Evolutionary conservation across 2,797 vertebrate genomes (phyloP), one percentile per base, ranked within the genome.

Genomic region (Heteromormyrus szaboi): DNA sequence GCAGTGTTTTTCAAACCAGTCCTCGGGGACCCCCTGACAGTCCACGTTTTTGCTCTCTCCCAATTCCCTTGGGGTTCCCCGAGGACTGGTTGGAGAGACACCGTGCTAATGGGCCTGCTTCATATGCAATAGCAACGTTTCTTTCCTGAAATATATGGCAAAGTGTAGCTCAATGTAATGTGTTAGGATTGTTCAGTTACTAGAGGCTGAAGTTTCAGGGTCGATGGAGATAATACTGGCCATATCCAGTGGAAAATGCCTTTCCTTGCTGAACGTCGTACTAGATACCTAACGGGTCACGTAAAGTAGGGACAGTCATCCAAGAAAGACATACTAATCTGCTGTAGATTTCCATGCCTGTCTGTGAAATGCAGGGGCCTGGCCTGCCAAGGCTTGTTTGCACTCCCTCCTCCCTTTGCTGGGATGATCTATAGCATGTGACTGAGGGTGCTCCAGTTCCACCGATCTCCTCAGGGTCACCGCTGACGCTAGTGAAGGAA

Each of bases 351-450:
- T 93, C 91, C 22, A 91, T 88, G 89, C 92, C 91, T 92, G 89
- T 91, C 90, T 89, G 83, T 25, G 92, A 87, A 48, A 91, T 91
- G 87, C 90, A 89, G 92, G 90, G 90, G 90, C 92, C 93, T 93
- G 92, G 90, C 93, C 89, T 90, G 90, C 90, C 93, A 93, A 93
- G 94, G 94, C 94, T 91, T 89, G 51, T 91, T 87, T 53, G 89
- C 85, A 79, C 87, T 88, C 50, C 29, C 88, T 46, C 88, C 88
- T 46, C 29, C 86, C 81, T 62, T 53, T 88, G 46, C 87, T 87
- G 86, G 83, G 88, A 91, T 89, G 88, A 88, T 88, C 72, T 89
- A 86, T 86, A 90, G 50, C 72, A 59, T 89, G 85, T 86, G 89
- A 90, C 54, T 54, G 65, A 68, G 44, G 68, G 59, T 86, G 56